Conservation (phyloP, 1,140 invertebrate species). For the Brevipalpus yothersi region DNA sequence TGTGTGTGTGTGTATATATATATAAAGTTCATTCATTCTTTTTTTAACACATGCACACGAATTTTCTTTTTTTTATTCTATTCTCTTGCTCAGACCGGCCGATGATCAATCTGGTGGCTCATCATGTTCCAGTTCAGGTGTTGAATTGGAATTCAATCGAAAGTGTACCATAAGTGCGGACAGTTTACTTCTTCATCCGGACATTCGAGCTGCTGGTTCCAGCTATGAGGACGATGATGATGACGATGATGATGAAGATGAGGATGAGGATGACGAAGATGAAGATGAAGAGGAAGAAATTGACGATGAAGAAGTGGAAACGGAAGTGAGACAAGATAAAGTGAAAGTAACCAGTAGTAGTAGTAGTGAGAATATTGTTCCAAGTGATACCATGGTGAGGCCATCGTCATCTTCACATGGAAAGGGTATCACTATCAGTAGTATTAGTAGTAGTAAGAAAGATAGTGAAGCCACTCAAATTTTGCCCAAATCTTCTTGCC, state of each 20-base stretch:
- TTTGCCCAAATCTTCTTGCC: too few relatives aligned
- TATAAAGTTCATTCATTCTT: background rate
- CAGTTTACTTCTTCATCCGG: slow-evolving; percentile 7
- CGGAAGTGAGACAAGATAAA: too few relatives aligned
- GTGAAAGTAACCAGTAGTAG: too few relatives aligned
- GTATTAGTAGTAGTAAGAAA: too few relatives aligned
- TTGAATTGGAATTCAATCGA: slow-evolving; percentile 14
- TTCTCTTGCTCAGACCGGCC: background rate
- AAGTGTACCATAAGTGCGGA: slow-evolving; percentile 13
- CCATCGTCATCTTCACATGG: too few relatives aligned
- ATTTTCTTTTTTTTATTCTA: background rate
- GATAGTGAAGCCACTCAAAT: too few relatives aligned
- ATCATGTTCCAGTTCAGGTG: slow-evolving; percentile 5
- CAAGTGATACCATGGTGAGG: too few relatives aligned
- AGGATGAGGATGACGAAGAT: background rate
- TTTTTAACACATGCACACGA: background rate
- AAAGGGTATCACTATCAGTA: too few relatives aligned
- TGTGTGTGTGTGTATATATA: background rate
- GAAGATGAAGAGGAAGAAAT: background rate
- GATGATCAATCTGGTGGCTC: slow-evolving; percentile 1
- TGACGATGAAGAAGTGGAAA: too few relatives aligned
- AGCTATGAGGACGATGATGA: background rate
- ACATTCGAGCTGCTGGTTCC: background rate
- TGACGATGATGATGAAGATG: background rate
- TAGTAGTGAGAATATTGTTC: too few relatives aligned